phyloP scores from a whole-genome alignment of 1,140 invertebrate species.

The Phymastichus coffea region DNA sequence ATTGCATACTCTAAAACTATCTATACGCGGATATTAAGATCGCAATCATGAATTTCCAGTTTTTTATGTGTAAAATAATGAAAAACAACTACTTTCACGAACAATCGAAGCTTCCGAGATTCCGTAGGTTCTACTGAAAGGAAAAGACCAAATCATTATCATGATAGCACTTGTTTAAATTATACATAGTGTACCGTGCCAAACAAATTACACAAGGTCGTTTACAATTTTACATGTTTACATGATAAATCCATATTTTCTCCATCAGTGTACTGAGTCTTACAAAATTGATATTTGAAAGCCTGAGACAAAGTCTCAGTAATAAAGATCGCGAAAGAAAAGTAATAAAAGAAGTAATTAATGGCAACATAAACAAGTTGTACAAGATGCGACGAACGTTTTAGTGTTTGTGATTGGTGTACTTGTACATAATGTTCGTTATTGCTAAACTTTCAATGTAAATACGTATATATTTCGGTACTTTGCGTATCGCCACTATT shows the following conservation, averaged over 20 bases:
- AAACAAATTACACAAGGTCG: slow-evolving; percentile 34
- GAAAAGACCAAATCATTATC: slow-evolving; percentile 22
- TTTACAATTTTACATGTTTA: slow-evolving; percentile 31
- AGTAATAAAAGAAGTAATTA: slow-evolving; percentile 21
- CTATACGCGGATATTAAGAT: slow-evolving; percentile 10
- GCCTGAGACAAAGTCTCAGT: not conserved
- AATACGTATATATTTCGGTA: slow-evolving; percentile 47
- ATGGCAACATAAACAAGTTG: slow-evolving; percentile 30
- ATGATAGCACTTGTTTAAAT: slow-evolving; percentile 16
- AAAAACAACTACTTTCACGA: slow-evolving; percentile 4
- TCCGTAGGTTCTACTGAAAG: not conserved
- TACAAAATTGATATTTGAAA: slow-evolving; percentile 3
- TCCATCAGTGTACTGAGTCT: not conserved
- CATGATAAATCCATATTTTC: not conserved
- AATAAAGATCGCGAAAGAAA: not conserved
- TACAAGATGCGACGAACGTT: slow-evolving; percentile 43
- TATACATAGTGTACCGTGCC: slow-evolving; percentile 44
- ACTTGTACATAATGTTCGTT: slow-evolving; percentile 54
- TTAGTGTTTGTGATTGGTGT: slow-evolving; percentile 54
- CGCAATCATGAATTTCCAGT: slow-evolving; percentile 30
- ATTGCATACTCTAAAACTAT: slow-evolving; percentile 30
- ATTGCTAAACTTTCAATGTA: slow-evolving; percentile 51
- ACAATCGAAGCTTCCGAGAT: slow-evolving; percentile 19
- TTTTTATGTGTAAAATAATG: slow-evolving; percentile 28
- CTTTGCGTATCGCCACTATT: slow-evolving; percentile 37